Percentiles rank a stretch among this genome's conserved stretches.
These are phyloP conservation scores for Cynaeus angustus DNA, from an alignment of 2,888 invertebrate genomes.

Conservation along the genomic window DNA sequence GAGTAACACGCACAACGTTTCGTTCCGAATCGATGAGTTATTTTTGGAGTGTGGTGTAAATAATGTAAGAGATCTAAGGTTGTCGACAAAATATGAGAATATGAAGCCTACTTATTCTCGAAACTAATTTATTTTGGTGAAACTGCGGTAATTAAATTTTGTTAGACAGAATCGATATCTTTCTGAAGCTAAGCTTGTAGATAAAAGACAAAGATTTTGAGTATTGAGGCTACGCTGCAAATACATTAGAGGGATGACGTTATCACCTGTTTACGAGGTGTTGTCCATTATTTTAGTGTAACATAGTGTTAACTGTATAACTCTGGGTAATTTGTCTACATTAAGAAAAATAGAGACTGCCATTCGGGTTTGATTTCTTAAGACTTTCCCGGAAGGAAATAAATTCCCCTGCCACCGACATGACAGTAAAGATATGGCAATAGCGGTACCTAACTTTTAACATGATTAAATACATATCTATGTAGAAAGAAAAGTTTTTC, in stretches of 20 bases:
- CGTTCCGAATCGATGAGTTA: conserved; percentile 15
- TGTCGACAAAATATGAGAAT: conserved; percentile 17
- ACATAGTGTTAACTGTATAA: conserved; percentile 31
- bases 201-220: conserved; percentile 26
- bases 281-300: conserved; percentile 37
- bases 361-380: conserved; percentile 26
- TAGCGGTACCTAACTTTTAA: conserved; percentile 9
- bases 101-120: conserved; percentile 15
- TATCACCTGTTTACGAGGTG: conserved; percentile 24
- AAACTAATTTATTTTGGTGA: conserved; percentile 4
- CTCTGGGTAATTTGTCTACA: conserved; percentile 23
- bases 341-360: conserved; percentile 43
- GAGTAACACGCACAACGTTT: conserved; percentile 28
- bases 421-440: not conserved
- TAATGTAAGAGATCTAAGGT: conserved; percentile 22
- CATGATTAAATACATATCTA: conserved; percentile 40
- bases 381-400: conserved; percentile 24
- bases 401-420: not conserved
- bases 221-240: conserved; percentile 24
- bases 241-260: conserved; percentile 18
- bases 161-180: conserved; percentile 23
- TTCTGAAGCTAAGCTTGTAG: conserved; percentile 41
- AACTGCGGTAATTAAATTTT: conserved; percentile 22
- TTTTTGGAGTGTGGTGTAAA: conserved; percentile 23
- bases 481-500: conserved; percentile 13